Evolutionary conservation across 2,797 vertebrate genomes (phyloP), one percentile per base, ranked within the genome.

Genomic region (Ispidina lecontei): DNA sequence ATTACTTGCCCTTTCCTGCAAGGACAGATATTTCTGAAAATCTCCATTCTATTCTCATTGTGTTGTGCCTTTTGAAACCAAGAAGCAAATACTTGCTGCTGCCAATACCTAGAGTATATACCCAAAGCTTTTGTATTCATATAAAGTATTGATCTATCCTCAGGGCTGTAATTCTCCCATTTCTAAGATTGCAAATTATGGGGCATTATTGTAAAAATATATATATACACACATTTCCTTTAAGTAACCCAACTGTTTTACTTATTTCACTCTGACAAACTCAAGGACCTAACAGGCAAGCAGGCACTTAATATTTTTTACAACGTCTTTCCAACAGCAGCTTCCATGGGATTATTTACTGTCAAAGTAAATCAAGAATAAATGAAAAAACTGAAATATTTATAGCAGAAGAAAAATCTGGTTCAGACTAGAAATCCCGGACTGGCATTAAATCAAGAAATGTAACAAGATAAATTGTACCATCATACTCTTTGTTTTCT

Each of bases 321-420:
- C 67, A 91, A 41, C 10, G 14, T 87, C 91, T 86, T 95, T 94
- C 84, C 91, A 97, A 55, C 67, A 84, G 92, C 85, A 86, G 85
- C 87, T 96, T 94, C 93, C 87, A 81, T 75, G 65, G 86, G 91
- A 88, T 96, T 96, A 97, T 96, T 97, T 96, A 94, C 81, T 94
- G 91, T 94, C 90, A 95, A 90, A 46, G 77, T 93, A 95, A 94
- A 96, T 97, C 91, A 95, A 91, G 96, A 96, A 93, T 91, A 96
- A 96, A 96, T 95, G 93, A 93, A 96, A 97, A 95, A 96, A 80
- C 44, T 94, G 88, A 97, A 96, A 95, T 94, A 95, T 97, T 96
- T 97, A 96, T 93, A 71, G 91, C 84, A 15, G 39, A 63, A 89
- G 91, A 95, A 96, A 95, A 94, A 81, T 88, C 72, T 97, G 87